Evolutionary conservation across 2,888 invertebrate genomes (phyloP).

Genomic region (Drosophila eohydei): DNA sequence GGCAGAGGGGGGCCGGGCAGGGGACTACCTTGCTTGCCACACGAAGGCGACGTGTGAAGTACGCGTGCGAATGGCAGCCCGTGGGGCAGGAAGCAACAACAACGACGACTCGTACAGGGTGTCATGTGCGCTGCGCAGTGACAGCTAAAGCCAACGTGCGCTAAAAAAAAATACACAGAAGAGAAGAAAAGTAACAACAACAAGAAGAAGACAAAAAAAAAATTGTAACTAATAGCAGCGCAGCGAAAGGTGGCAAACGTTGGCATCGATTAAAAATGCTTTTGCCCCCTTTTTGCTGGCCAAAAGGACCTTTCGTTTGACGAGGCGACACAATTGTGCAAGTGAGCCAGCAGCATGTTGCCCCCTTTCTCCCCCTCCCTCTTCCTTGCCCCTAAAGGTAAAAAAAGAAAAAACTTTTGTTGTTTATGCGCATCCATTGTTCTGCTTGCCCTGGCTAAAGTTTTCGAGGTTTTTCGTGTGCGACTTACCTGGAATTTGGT

Average conservation of each 20-base stretch:
- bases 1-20: background rate
- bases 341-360: constrained; percentile 18
- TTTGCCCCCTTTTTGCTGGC: constrained; percentile 35
- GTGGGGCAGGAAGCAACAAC: constrained; percentile 53
- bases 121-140: constrained; percentile 56
- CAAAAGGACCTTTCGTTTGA: constrained; percentile 54
- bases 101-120: constrained; percentile 46
- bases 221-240: constrained; percentile 66
- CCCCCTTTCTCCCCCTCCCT: background rate
- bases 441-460: constrained; percentile 38
- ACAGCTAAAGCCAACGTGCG: constrained; percentile 39
- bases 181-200: constrained; percentile 14
- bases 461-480: constrained; percentile 27
- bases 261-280: constrained; percentile 69
- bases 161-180: constrained; percentile 3
- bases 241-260: constrained; percentile 47
- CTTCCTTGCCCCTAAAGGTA: background rate
- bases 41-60: constrained; percentile 67
- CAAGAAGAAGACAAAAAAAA: background rate
- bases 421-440: constrained; percentile 61
- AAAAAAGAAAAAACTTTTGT: constrained; percentile 13
- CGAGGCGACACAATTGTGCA: constrained; percentile 61
- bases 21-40: background rate
- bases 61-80: constrained; percentile 74
- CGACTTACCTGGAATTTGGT: constrained; percentile 63